A percentile compares a stretch with the other conserved stretches of the same genome.
Evolutionary conservation across 2,113 vertebrate species (phyloP).

Genomic region (Microcebus murinus): DNA sequence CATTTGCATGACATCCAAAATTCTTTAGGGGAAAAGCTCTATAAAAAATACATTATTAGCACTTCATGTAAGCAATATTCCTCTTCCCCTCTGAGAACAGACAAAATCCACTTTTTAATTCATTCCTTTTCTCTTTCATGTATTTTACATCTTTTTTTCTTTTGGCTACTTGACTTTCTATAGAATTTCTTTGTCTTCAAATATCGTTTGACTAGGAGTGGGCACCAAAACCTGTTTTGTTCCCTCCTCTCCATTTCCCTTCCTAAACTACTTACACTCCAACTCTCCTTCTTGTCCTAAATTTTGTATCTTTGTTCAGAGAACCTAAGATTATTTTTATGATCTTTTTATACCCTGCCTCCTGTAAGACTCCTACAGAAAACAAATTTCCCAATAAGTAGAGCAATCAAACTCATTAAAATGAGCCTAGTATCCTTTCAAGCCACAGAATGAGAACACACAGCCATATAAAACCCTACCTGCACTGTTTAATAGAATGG

Average conservation of each 20-base stretch:
- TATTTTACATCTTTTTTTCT: background rate
- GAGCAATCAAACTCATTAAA: background rate
- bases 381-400: background rate
- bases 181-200: conserved; percentile 42
- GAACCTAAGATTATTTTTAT: background rate
- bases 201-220: background rate
- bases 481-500: background rate
- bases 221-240: background rate
- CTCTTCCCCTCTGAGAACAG: background rate
- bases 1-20: background rate
- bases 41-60: background rate
- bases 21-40: background rate
- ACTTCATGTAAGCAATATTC: background rate
- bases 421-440: background rate
- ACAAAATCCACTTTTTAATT: background rate
- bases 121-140: background rate
- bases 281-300: background rate
- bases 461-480: background rate
- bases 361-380: background rate
- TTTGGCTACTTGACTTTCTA: background rate
- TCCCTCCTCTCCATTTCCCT: background rate
- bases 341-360: background rate
- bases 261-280: background rate
- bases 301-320: conserved; percentile 5
- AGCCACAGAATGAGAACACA: background rate